These are phyloP conservation scores for Poecilobothrus nobilitatus DNA, from an alignment of 2,888 invertebrate genomes.

Conservation along the genomic window DNA sequence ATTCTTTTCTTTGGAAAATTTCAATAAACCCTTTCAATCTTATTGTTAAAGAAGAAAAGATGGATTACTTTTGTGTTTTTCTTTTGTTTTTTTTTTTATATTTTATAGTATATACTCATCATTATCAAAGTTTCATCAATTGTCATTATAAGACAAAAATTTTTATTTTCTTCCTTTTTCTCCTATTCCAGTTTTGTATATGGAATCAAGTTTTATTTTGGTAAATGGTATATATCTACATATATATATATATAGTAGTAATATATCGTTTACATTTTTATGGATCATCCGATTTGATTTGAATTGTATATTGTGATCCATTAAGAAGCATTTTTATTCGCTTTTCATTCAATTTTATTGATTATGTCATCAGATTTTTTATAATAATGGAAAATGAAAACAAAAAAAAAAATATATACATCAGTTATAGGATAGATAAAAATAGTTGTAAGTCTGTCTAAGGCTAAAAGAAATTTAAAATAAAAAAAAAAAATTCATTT, in stretches of 20 bases:
- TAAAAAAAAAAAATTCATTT: no score
- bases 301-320: not conserved
- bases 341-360: slow-evolving; percentile 11
- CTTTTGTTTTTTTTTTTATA: not conserved
- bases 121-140: not conserved
- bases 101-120: not conserved
- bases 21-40: not conserved
- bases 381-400: no score
- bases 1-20: not conserved
- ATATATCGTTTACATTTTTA: not conserved
- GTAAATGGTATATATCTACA: not conserved
- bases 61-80: not conserved
- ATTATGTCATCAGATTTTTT: slow-evolving; percentile 11
- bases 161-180: not conserved
- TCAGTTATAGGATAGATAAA: no score
- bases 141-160: not conserved
- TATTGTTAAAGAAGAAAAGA: not conserved
- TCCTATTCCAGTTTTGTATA: not conserved
- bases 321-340: not conserved
- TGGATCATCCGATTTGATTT: not conserved
- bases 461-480: no score
- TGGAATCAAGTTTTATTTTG: not conserved
- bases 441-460: no score
- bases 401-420: no score
- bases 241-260: not conserved